Evolutionary conservation across 1,140 invertebrate genomes (phyloP), one percentile per base, ranked within the genome.

Genomic region (Drosophila mayri): DNA sequence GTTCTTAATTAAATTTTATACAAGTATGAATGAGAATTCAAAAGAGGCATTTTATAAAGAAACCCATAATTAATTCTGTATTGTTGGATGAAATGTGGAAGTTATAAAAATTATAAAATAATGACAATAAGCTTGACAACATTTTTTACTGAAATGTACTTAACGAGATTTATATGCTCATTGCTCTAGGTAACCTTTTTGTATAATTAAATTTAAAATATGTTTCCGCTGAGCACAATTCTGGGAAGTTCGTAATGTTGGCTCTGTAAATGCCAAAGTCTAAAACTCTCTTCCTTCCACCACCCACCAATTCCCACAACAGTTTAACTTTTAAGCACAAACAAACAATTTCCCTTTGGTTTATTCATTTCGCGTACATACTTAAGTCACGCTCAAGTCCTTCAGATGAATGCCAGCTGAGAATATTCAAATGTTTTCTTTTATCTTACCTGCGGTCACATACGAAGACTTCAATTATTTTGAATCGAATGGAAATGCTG

Each of bases 381-480:
- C 18, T 32, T 58, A 52, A 50, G 65, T 32, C 37, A 18, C 46
- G 16, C 20, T 30, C 3, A 14, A 50, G 32, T 37, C 25, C 40
- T 28, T 52, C 11, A 55, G 60, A 43, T 59, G 22, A 66, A 76
- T 54, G 40, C 22, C 30, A 46, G 35, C 44, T 18, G 40, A 55
- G 58, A 41, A 61, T 61, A 41, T 43, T 52, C 20, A 76, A 67
- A 67, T 67, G 47, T 38, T 70, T 65, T 43, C 59, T 59, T 65
- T 76, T 67, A 57, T 67, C 49, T 76, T 58, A 71, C 71, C 61
- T 76, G 73, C 44, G 60, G 73, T 76, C 60, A 57, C 49, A 49
- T 40, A 74, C 68, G 78, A 65, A 63, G 61, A 59, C 49, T 67
- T 70, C 84, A 83, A 87, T 87, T 88, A 87, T 77, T 80, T 64